Conservation (phyloP, 1,140 invertebrate species). For the Zeugodacus cucurbitae region DNA sequence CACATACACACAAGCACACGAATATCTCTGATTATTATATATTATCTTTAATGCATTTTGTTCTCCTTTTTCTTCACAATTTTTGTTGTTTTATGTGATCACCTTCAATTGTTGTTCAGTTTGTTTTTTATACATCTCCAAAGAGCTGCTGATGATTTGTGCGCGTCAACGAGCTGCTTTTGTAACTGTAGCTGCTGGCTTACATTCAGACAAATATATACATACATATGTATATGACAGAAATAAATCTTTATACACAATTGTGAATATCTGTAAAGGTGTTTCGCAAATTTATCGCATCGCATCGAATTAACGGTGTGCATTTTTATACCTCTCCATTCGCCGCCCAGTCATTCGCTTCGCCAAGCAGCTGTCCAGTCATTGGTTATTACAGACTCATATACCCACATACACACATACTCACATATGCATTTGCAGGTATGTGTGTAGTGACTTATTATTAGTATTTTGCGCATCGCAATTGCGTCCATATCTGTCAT, state of each 20-base stretch:
- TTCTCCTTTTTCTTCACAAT: no score
- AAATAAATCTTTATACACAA: constrained; percentile 16
- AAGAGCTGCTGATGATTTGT: background rate
- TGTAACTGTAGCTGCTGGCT: background rate
- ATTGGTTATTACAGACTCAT: background rate
- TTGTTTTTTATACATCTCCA: background rate
- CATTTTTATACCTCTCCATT: no score
- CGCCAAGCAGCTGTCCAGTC: background rate
- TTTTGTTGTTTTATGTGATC: constrained; percentile 14
- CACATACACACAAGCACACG: background rate
- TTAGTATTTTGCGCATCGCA: constrained; percentile 22
- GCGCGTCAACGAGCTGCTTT: background rate
- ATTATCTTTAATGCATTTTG: background rate
- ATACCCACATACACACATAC: background rate
- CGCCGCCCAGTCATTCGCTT: background rate
- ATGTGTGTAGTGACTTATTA: background rate
- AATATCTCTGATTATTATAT: background rate
- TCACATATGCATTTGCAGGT: background rate
- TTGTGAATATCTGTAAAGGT: background rate
- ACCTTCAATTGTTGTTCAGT: constrained; percentile 27
- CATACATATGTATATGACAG: background rate
- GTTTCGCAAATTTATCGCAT: constrained; percentile 30
- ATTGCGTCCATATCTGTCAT: constrained; percentile 34
- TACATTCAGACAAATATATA: background rate
- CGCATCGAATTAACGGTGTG: constrained; percentile 23